Conservation (phyloP, 2,888 invertebrate species). For the Rosalia funebris region DNA sequence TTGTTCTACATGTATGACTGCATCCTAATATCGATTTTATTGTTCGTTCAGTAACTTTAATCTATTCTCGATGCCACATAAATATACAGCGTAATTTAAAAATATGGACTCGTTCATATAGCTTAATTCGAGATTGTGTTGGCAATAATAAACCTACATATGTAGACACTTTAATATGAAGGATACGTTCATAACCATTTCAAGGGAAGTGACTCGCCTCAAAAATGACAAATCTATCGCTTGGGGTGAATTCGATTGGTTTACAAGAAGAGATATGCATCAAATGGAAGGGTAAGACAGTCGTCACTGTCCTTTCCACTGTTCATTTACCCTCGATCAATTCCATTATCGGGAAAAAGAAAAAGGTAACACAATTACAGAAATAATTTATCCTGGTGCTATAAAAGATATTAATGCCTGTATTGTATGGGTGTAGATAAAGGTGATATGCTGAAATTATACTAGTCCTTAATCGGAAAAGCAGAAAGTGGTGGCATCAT, state of each 20-base stretch:
- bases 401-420: conserved; percentile 6
- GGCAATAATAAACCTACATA: too few relatives aligned
- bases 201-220: too few relatives aligned
- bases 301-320: conserved; percentile 4
- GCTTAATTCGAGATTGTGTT: too few relatives aligned
- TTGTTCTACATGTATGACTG: too few relatives aligned
- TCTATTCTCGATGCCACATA: too few relatives aligned
- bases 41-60: too few relatives aligned
- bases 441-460: conserved; percentile 1
- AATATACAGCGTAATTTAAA: too few relatives aligned
- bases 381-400: conserved; percentile 5
- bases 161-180: conserved; percentile 11
- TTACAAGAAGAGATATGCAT: conserved; percentile 7
- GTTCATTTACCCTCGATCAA: not conserved
- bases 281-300: conserved; percentile 4
- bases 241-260: conserved; percentile 4
- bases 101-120: too few relatives aligned
- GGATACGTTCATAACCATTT: not conserved
- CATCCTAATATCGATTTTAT: too few relatives aligned
- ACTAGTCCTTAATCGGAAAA: not conserved
- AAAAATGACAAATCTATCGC: conserved; percentile 10
- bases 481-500: conserved; percentile 6
- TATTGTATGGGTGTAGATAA: conserved; percentile 7
- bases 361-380: conserved; percentile 2
- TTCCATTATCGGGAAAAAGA: conserved; percentile 6